Evolutionary conservation across 2,888 invertebrate species (phyloP).

Genomic region (Athrips mouffetella): DNA sequence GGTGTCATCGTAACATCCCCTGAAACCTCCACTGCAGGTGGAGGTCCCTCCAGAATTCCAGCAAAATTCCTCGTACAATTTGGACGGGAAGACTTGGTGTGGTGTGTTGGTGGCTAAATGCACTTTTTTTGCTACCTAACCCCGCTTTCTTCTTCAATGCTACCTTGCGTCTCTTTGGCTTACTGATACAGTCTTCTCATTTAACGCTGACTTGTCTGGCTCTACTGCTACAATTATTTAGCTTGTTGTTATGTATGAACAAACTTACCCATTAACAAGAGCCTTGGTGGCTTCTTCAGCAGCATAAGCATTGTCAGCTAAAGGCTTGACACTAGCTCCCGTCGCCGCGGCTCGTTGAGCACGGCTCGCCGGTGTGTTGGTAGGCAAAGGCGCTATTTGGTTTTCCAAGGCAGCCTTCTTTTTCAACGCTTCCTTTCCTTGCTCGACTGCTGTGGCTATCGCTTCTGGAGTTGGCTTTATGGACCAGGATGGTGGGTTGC

Average conservation of each 20-base stretch:
- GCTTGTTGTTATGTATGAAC: too few species aligned
- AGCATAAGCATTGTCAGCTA: constrained; percentile 82
- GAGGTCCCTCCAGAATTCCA: too few species aligned
- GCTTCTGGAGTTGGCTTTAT: constrained; percentile 49
- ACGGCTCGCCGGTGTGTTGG: constrained; percentile 81
- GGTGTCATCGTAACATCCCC: constrained; percentile 83
- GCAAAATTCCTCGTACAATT: too few species aligned
- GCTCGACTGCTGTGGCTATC: constrained; percentile 68
- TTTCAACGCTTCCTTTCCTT: constrained; percentile 78
- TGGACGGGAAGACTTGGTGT: too few species aligned
- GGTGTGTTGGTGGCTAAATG: constrained; percentile 78
- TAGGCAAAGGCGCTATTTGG: constrained; percentile 55
- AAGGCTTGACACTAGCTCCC: constrained; percentile 74
- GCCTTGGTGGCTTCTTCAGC: constrained; percentile 83
- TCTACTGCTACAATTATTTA: too few species aligned
- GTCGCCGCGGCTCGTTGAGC: constrained; percentile 86
- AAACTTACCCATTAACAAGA: constrained; percentile 72
- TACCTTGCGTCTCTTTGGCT: too few species aligned
- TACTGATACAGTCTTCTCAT: constrained; percentile 77
- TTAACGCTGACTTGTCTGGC: constrained; percentile 78
- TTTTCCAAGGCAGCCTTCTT: constrained; percentile 77
- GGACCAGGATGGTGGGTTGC: constrained; percentile 42
- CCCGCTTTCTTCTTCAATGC: too few species aligned
- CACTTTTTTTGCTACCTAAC: too few species aligned
- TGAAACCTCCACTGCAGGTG: too few species aligned